Percentiles rank a stretch among this genome's conserved stretches.
These are phyloP conservation scores for Melopsittacus undulatus DNA, from an alignment of 2,797 vertebrate genomes.

Conservation along the genomic window DNA sequence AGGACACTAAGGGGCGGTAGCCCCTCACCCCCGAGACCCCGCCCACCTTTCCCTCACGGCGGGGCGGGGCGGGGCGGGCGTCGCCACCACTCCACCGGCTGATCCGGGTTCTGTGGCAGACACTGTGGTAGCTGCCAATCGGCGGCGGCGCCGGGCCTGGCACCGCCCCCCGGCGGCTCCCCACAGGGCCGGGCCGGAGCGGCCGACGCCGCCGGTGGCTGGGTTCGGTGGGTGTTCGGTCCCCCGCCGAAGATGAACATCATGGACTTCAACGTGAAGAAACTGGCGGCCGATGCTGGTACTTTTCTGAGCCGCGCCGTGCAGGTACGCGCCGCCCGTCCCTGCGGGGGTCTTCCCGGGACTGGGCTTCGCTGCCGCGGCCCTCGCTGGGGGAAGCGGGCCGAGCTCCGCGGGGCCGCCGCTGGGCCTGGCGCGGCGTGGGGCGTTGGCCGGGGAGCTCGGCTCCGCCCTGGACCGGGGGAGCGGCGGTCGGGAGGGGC, in stretches of 20 bases:
- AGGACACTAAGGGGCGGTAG: accelerated
- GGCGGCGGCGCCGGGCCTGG: background rate
- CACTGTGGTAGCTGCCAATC: background rate
- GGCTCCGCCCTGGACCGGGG: background rate
- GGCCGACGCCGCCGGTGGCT: background rate
- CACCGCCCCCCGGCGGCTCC: background rate
- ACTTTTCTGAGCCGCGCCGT: constrained; percentile 87
- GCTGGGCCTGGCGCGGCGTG: background rate
- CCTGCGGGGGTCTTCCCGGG: background rate
- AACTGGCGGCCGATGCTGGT: constrained; percentile 88
- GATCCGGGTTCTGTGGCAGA: background rate
- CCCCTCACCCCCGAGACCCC: too few relatives aligned
- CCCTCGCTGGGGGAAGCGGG: background rate
- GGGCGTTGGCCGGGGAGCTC: background rate
- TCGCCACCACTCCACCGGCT: background rate
- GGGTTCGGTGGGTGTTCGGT: background rate
- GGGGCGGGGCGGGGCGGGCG: background rate
- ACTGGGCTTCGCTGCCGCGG: background rate
- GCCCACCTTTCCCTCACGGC: accelerated
- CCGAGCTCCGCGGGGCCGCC: background rate
- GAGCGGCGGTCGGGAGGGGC: background rate
- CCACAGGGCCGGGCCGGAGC: constrained; percentile 13
- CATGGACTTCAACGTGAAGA: constrained; percentile 95
- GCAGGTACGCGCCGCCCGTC: constrained; percentile 12
- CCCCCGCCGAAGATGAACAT: constrained; percentile 50